A percentile compares a stretch with the other conserved stretches of the same genome.
These are phyloP conservation scores for Tursiops truncatus DNA, from an alignment of 2,113 vertebrate genomes.

Conservation along the genomic window DNA sequence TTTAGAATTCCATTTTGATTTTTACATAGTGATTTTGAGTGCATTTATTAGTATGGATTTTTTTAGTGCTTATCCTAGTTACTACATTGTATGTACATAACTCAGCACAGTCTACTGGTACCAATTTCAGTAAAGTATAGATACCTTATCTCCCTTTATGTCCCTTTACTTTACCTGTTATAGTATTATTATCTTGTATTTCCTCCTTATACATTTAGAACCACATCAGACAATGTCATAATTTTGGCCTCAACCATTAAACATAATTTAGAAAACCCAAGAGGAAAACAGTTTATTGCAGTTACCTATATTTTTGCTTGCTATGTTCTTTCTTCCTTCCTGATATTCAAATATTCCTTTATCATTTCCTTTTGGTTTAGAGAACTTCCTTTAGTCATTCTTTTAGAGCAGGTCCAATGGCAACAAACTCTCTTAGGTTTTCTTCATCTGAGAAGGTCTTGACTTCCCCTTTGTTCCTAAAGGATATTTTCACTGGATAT, in stretches of 20 bases:
- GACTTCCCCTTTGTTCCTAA: background rate
- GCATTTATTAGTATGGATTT: background rate
- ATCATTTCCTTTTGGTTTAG: background rate
- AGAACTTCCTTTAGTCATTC: background rate
- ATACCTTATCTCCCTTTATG: background rate
- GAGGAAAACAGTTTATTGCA: background rate
- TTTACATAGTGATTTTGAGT: background rate
- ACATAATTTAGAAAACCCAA: background rate
- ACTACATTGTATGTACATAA: background rate
- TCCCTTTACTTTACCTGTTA: background rate
- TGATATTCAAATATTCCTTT: background rate
- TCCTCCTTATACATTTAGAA: background rate
- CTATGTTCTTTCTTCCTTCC: background rate
- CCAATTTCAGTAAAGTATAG: background rate
- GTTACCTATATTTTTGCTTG: background rate
- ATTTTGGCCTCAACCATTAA: background rate
- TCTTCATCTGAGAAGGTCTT: background rate
- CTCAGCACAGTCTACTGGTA: background rate
- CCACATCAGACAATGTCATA: background rate
- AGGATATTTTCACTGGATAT: background rate
- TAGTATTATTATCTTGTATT: background rate
- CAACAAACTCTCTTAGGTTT: background rate
- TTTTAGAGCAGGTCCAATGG: background rate
- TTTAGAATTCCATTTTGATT: background rate
- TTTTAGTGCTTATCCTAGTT: background rate